Evolutionary conservation across 2,888 invertebrate genomes (phyloP).

Genomic region (Drosophila koepferae): DNA sequence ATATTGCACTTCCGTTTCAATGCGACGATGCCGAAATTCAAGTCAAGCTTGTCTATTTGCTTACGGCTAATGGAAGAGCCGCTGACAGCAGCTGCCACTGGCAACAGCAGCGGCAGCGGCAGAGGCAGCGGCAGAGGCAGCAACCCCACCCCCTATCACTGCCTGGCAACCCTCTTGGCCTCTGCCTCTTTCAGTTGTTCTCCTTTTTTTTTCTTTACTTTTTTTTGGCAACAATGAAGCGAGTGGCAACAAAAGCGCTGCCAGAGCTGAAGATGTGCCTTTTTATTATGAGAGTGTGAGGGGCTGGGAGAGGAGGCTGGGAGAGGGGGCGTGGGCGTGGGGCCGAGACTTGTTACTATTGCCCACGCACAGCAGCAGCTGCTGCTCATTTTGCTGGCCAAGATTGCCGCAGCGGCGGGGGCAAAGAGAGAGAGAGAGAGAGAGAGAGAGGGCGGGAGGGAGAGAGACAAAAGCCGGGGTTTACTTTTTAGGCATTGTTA

Average conservation of each 20-base stretch:
- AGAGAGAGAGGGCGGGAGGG: too few species aligned
- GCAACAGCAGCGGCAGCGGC: background rate
- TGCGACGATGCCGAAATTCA: constrained; percentile 65
- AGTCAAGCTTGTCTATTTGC: constrained; percentile 78
- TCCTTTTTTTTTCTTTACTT: background rate
- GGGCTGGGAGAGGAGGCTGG: background rate
- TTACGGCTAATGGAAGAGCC: constrained; percentile 69
- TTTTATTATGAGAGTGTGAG: background rate
- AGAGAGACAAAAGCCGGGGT: background rate
- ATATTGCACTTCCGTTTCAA: constrained; percentile 76
- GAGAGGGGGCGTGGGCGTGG: background rate
- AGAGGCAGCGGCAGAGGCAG: background rate
- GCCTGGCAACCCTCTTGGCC: background rate
- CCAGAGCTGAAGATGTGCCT: constrained; percentile 25
- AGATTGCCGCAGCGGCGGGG: background rate
- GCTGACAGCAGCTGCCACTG: constrained; percentile 39
- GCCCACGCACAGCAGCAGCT: constrained; percentile 49
- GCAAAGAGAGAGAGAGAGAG: too few species aligned
- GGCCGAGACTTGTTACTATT: constrained; percentile 16
- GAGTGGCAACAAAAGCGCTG: constrained; percentile 44
- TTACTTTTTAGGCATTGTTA: constrained; percentile 36
- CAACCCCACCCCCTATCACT: too few species aligned
- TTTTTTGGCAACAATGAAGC: constrained; percentile 58
- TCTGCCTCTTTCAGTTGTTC: background rate
- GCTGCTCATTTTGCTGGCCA: constrained; percentile 47